Base-by-base conservation (phyloP, 2,797 vertebrate genomes). In the Lithobates sylvaticus region DNA sequence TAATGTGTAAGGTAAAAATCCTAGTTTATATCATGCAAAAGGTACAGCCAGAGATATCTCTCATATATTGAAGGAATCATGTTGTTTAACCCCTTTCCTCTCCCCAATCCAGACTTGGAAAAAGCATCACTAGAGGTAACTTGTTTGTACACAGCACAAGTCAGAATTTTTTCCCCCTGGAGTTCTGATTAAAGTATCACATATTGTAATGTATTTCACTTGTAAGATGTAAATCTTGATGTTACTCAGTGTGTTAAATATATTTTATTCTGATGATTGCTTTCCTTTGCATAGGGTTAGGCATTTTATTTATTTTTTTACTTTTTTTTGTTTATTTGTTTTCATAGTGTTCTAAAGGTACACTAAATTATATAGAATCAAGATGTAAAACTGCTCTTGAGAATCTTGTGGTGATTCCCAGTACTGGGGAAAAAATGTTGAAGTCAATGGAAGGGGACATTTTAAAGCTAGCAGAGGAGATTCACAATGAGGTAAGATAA, bases 401-500 rank as follows among this genome's bases (percentile, higher is more conserved):
- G 89, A 97, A 98, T 93, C 90, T 99, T 85, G 90, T 89, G 42
- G 92, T 90, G 1, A 94, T 94, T 87, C 89, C 93, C 0, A 94
- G 95, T 85, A 93, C 92, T 0, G 93, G 91, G 54, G 89, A 89
- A 72, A 92, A 94, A 78, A 95, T 93, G 89, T 89, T 99, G 92
- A 94, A 93, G 86, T 95, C 95, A 50, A 89, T 97, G 84, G 95
- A 96, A 88, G 92, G 95, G 36, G 89, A 90, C 27, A 92, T 95
- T 73, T 90, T 99, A 89, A 96, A 96, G 88, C 92, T 93, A 93
- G 94, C 92, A 87, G 98, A 99, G 94, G 96, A 98, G 93, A 97
- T 97, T 91, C 98, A 99, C 94, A 99, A 97, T 42, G 98, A 99
- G 98, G 98, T 99, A 85, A 93, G 92, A 69, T 34, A 7, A 12